Base-by-base conservation (phyloP, 2,797 vertebrate species). In the Hypotaenidia philippensis region DNA sequence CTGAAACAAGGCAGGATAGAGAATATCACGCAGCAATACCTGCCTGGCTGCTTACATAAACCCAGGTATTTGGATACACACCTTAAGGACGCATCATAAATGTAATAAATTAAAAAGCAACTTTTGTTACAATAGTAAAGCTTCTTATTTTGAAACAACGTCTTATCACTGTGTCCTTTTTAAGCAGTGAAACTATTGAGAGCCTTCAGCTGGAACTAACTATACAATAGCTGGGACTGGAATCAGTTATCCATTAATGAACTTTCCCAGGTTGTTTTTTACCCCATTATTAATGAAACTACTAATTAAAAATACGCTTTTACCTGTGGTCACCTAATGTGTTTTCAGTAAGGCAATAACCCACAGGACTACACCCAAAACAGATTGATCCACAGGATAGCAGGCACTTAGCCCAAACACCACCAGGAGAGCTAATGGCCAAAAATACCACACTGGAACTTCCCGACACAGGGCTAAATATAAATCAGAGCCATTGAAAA, bases 151-250 rank as follows among this genome's bases (percentile, higher is more conserved):
- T 72, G 60, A 87, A 84, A 66, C 22, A 77, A 38, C 38, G 68
- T 47, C 18, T 55, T 89, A 69, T 47, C n/a, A 32, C 23, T 38
- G 13, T 45, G 47, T 26, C 59, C n/a, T 63, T 52, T 64, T 82
- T 71, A 69, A 83, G 64, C 63, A 89, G 29, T 64, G 71, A 94
- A 90, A 83, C 45, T 61, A 65, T 2, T 1, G 3, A 81, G 57
- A 87, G 71, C 85, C 53, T 92, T 95, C 87, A 89, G 64, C 79
- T 6, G 18, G 78, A 96, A 87, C 80, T 81, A 93, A 92, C 70
- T n/a, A 31, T 8, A 44, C 55, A 87, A 53, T 23, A 90, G 64
- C 76, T 86, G 76, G 47, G 63, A 89, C 60, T 60, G 52, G 60
- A 87, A 85, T 66, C 4, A 8, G 83, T 80, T 75, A 94, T 74